Percentiles rank a stretch among this genome's conserved stretches.
Conservation (phyloP, 2,113 vertebrate genomes). For the human region GRCh38 chr2:203720501-203721000, state of each 20-base stretch:
- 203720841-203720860: background rate
- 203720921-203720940: background rate
- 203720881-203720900: background rate
- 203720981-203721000: background rate
- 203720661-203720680: conserved; percentile 22
- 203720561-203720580: background rate
- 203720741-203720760: background rate
- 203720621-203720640: conserved; percentile 21
- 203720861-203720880: conserved; percentile 1
- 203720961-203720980: background rate
- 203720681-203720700: background rate
- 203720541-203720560: conserved; percentile 29
- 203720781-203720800: background rate
- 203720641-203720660: background rate
- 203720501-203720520: background rate
- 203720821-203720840: background rate
- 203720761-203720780: background rate
- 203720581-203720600: conserved; percentile 29
- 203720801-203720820: conserved; percentile 28
- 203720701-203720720: background rate
- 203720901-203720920: conserved; percentile 14
- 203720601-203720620: background rate
- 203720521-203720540: background rate
- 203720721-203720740: background rate
- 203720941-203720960: background rate